Percentiles rank a stretch among this genome's conserved stretches.
Evolutionary conservation across 92 coral and sea anemone species (phyloP).

Genomic region (Epizoanthus ramosus): DNA sequence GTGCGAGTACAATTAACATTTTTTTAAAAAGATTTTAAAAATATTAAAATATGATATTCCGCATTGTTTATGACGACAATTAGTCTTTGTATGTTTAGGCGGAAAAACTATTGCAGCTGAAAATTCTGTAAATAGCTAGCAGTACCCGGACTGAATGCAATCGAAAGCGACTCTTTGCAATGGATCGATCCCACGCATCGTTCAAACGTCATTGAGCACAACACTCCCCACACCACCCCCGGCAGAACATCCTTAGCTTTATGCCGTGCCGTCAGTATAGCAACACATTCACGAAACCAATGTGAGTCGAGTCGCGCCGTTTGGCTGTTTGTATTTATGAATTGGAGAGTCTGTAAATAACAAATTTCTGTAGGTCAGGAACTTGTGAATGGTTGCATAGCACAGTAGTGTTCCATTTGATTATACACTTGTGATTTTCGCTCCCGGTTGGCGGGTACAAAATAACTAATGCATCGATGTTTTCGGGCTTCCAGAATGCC

Average conservation of each 20-base stretch:
- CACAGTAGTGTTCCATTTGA: conserved; percentile 18
- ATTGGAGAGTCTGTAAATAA: conserved; percentile 44
- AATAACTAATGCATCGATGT: conserved; percentile 50
- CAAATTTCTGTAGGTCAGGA: conserved; percentile 39
- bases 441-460: conserved; percentile 2
- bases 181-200: too few species aligned
- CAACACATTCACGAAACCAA: conserved; percentile 38
- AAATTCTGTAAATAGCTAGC: too few species aligned
- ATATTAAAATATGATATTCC: too few species aligned
- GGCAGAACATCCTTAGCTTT: background rate
- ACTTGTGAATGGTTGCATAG: conserved; percentile 25
- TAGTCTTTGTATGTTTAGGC: too few species aligned
- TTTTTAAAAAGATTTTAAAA: too few species aligned
- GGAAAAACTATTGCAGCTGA: too few species aligned
- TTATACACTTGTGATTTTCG: conserved; percentile 9
- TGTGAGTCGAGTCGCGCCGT: conserved; percentile 7
- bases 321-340: conserved; percentile 38
- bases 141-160: too few species aligned
- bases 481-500: conserved; percentile 89
- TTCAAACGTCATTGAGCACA: too few species aligned
- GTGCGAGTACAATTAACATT: too few species aligned
- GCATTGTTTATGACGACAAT: too few species aligned
- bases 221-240: conserved; percentile 18
- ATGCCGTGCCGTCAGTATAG: conserved; percentile 27
- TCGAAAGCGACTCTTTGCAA: too few species aligned